These are phyloP conservation scores for Fregata magnificens DNA, from an alignment of 2,113 vertebrate genomes.

Conservation along the genomic window DNA sequence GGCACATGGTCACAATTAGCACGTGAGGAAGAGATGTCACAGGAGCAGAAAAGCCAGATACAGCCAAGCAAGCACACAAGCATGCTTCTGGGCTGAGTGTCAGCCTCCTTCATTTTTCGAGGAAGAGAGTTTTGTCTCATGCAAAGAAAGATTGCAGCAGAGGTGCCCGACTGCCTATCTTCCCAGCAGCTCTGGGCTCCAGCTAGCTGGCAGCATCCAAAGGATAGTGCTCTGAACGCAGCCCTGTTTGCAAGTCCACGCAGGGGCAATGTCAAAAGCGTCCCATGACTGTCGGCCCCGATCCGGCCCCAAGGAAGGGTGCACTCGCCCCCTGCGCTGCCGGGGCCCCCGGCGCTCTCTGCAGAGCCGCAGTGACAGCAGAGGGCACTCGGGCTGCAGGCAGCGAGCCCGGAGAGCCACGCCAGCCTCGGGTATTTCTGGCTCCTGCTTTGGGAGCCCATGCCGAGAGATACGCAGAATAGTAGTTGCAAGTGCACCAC, in stretches of 20 bases:
- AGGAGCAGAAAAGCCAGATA: neutral
- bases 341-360: too few relatives aligned
- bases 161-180: neutral
- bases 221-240: neutral
- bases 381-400: constrained; percentile 46
- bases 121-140: too few relatives aligned
- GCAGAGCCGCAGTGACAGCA: neutral
- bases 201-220: neutral
- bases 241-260: rapidly evolving
- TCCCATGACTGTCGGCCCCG: neutral
- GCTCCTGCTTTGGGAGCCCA: neutral
- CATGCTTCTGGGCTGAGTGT: neutral
- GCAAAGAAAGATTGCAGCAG: neutral
- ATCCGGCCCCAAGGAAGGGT: rapidly evolving
- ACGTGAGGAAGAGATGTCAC: neutral
- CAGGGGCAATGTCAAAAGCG: neutral
- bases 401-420: neutral
- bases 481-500: rapidly evolving
- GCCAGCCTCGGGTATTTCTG: neutral
- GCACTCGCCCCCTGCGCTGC: neutral
- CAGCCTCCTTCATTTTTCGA: neutral
- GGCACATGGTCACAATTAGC: rapidly evolving
- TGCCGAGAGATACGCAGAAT: rapidly evolving
- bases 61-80: neutral
- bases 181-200: neutral